phyloP scores from a whole-genome alignment of 2,888 invertebrate genomes.

The Phortica magna region DNA sequence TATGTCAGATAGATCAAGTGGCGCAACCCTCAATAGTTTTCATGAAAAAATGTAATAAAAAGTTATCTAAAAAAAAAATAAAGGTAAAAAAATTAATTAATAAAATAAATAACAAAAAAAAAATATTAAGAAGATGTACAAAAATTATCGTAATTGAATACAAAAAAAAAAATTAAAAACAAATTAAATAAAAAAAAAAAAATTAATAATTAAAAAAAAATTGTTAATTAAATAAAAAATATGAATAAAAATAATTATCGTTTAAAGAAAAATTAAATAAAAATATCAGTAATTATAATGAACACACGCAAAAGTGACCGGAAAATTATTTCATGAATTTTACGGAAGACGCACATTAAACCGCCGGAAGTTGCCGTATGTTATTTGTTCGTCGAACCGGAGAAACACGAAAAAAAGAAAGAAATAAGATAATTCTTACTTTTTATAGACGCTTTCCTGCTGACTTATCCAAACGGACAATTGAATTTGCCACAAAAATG shows the following conservation, averaged over 20 bases:
- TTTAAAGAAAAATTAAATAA: not conserved
- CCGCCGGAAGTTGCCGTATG: conserved; percentile 5
- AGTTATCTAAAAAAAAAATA: not conserved
- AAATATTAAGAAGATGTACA: not conserved
- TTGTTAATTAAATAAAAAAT: not conserved
- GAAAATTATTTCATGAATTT: not conserved
- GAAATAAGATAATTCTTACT: too few relatives aligned
- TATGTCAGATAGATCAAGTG: not conserved
- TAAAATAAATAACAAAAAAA: not conserved
- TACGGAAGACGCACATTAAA: not conserved
- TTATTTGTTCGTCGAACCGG: not conserved
- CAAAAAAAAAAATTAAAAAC: not conserved
- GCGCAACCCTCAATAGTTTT: not conserved
- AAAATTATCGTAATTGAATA: not conserved
- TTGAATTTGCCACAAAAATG: conserved; percentile 7
- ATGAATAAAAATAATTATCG: not conserved
- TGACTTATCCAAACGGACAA: not conserved
- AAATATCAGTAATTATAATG: not conserved
- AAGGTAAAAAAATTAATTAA: not conserved
- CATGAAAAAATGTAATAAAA: conserved; percentile 11
- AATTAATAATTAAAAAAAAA: not conserved
- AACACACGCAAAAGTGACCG: not conserved
- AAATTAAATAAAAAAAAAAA: not conserved
- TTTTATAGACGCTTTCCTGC: not conserved
- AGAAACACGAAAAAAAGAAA: too few relatives aligned